Evolutionary conservation across 37 sponge, comb jelly and placozoan species (phyloP).

Genomic region (Spongia lamella): DNA sequence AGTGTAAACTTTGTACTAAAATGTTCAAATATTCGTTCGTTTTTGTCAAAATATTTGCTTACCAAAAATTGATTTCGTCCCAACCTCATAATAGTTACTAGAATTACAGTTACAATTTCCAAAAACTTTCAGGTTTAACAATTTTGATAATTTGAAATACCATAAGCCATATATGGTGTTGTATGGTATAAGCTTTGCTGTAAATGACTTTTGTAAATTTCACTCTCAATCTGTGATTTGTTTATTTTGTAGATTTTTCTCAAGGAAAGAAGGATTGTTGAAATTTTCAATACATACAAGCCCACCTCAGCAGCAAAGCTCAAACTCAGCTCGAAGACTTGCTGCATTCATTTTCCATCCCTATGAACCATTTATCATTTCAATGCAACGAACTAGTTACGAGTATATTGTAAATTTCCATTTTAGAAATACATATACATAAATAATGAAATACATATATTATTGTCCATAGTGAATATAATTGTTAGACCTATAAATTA

Average conservation of each 20-base stretch:
- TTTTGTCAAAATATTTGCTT: too few relatives aligned
- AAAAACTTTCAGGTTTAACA: too few relatives aligned
- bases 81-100: too few relatives aligned
- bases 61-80: too few relatives aligned
- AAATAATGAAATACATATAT: not conserved
- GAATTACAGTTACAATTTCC: too few relatives aligned
- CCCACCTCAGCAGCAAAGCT: not conserved
- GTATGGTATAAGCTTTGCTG: too few relatives aligned
- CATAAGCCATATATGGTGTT: too few relatives aligned
- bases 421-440: constrained; percentile 49
- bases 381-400: constrained; percentile 72
- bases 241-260: constrained; percentile 80
- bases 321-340: constrained; percentile 46
- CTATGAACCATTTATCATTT: constrained; percentile 86
- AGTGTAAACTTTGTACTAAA: too few relatives aligned
- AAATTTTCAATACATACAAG: constrained; percentile 46
- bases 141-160: too few relatives aligned
- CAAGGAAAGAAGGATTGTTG: constrained; percentile 35
- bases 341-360: constrained; percentile 95
- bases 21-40: too few relatives aligned
- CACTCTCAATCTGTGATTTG: too few relatives aligned
- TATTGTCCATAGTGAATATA: not conserved
- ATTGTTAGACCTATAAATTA: not conserved
- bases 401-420: constrained; percentile 84
- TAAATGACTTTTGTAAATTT: too few relatives aligned